phyloP scores from a whole-genome alignment of 2,888 invertebrate species.

The Hirtodrosophila histrioides region DNA sequence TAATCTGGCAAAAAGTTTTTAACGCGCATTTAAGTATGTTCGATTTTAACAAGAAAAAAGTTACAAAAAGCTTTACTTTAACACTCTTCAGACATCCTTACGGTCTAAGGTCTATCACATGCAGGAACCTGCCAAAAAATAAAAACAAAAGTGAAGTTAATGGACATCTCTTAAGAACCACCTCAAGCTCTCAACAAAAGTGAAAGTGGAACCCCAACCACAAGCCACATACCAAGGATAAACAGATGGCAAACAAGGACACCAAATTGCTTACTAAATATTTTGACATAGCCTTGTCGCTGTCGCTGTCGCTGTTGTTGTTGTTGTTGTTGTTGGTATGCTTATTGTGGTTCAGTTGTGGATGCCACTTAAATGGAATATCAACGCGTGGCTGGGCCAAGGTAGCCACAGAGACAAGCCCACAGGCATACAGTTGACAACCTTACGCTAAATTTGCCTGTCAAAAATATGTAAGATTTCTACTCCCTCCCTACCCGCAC shows the following conservation, averaged over 20 bases:
- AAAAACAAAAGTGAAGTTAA: background rate
- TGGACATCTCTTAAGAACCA: constrained; percentile 1
- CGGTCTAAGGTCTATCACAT: background rate
- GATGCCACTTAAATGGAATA: constrained; percentile 30
- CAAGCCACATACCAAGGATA: constrained; percentile 28
- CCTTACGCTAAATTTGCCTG: constrained; percentile 34
- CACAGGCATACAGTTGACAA: constrained; percentile 12
- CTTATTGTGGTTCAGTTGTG: constrained; percentile 18
- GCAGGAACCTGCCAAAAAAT: constrained; percentile 18
- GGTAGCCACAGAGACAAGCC: background rate
- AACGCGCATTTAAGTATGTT: background rate
- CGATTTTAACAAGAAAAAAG: background rate
- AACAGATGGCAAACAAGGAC: constrained; percentile 23
- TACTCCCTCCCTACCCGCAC: background rate
- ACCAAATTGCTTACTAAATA: constrained; percentile 42
- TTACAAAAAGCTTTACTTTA: background rate
- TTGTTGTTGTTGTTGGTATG: background rate
- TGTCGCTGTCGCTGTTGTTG: constrained; percentile 7
- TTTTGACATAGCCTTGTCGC: constrained; percentile 32
- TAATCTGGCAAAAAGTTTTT: no score
- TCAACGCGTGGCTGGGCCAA: constrained; percentile 6
- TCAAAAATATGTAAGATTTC: constrained; percentile 12
- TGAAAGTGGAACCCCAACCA: background rate
- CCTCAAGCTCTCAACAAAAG: constrained; percentile 10
- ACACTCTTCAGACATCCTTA: no score